Base-by-base conservation (phyloP, 2,113 vertebrate species). In the Barnardius zonarius region DNA sequence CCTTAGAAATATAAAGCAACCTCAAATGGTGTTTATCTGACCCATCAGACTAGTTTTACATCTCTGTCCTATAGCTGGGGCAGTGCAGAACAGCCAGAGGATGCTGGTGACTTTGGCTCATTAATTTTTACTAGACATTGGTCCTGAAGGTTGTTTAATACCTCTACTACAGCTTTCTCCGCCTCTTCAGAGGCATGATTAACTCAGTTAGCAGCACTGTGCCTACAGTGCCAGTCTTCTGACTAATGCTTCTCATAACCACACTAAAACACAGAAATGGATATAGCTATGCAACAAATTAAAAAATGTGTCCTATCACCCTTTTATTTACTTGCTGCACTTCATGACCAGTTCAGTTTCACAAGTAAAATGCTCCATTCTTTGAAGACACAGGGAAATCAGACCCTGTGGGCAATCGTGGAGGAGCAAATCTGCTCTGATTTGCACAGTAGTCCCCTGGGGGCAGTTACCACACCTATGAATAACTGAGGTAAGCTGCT, bases 111-210 rank as follows among this genome's bases (percentile, higher is more conserved):
- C 37, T 82, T n/a, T 82, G 72, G 49, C 9, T 66, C 64, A 73
- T 90, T 95, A 90, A 94, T 96, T 97, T 96, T 92, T 94, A 76
- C 3, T 69, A 75, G 64, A 68, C 55, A 44, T 6, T 77, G 61
- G 22, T 18, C 27, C 33, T 78, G 55, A 74, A 78, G 27, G 28
- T 83, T 91, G 66, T 93, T 96, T 88, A 88, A 86, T 72, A 72
- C 64, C 41, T 86, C 51, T 91, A 37, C 35, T 87, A 37, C 37
- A 73, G 13, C 33, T 79, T 76, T 72, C 61, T 92, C 70, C 33
- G 18, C 33, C 75, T 83, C 64, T 75, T 77, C 55, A 55, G 37
- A 31, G 37, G 24, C n/a, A 16, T 86, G 73, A 93, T 90, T 78
- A 90, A 82, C 8, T 1, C 66, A 70, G 48, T 15, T 52, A 88